A percentile compares a stretch with the other conserved stretches of the same genome.
Evolutionary conservation across 92 coral and sea anemone genomes (phyloP).

Genomic region (Paragorgia papillata): DNA sequence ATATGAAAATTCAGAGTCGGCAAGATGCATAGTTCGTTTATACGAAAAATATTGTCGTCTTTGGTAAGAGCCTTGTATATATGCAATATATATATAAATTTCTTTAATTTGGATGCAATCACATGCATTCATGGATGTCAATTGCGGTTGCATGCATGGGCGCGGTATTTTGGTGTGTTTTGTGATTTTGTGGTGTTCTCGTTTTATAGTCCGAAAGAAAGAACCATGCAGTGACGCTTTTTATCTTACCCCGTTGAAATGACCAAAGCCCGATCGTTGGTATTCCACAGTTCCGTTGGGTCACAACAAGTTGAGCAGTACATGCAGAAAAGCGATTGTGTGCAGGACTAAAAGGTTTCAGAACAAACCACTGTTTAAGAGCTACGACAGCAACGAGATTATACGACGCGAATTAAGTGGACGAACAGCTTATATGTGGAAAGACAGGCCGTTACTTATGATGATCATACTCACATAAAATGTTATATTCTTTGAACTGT

Average conservation of each 20-base stretch:
- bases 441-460: constrained; percentile 8
- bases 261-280: constrained; percentile 40
- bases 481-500: too few relatives aligned
- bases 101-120: too few relatives aligned
- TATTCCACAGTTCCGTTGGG: constrained; percentile 43
- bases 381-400: constrained; percentile 42
- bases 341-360: constrained; percentile 30
- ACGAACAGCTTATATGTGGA: constrained; percentile 46
- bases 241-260: constrained; percentile 47
- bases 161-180: too few relatives aligned
- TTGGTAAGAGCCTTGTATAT: not conserved
- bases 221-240: not conserved
- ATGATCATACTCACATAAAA: too few relatives aligned
- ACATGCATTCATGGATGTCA: too few relatives aligned
- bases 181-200: too few relatives aligned
- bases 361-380: constrained; percentile 42
- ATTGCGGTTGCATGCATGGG: too few relatives aligned
- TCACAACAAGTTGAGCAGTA: constrained; percentile 37
- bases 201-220: too few relatives aligned
- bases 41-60: constrained; percentile 25
- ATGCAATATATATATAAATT: not conserved
- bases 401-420: constrained; percentile 15
- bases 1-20: constrained; percentile 25
- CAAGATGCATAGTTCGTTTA: constrained; percentile 31
- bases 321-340: constrained; percentile 32